Percentiles rank a stretch among this genome's conserved stretches.
These are phyloP conservation scores for Dolomedes plantarius DNA, from an alignment of 2,888 invertebrate species.

Conservation along the genomic window DNA sequence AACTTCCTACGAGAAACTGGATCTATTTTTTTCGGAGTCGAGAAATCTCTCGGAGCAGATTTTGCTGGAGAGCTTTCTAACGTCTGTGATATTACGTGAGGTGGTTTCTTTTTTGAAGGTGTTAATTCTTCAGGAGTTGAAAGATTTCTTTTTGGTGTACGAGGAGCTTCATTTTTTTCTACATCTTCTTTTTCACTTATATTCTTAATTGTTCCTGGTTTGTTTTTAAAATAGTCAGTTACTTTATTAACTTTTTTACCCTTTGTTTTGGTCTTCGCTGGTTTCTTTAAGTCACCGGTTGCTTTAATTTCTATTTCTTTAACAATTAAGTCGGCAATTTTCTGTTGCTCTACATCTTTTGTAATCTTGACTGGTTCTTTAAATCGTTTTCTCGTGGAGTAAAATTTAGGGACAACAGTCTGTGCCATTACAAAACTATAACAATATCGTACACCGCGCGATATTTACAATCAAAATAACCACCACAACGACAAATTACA, in stretches of 20 bases:
- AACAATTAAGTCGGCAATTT: background rate
- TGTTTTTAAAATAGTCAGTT: background rate
- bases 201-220: background rate
- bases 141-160: slow-evolving; percentile 44
- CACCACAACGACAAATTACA: background rate
- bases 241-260: background rate
- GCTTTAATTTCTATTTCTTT: background rate
- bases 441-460: background rate
- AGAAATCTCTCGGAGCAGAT: background rate
- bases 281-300: background rate
- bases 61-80: background rate
- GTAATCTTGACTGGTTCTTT: background rate
- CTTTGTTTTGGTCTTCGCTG: background rate
- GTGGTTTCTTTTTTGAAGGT: slow-evolving; percentile 36
- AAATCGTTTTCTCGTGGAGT: slow-evolving; percentile 24
- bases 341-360: background rate
- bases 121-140: slow-evolving; percentile 17
- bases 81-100: too few relatives aligned
- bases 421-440: slow-evolving; percentile 19
- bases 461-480: background rate
- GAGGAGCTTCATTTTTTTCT: background rate
- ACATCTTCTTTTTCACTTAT: background rate
- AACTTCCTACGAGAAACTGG: slow-evolving; percentile 9
- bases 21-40: background rate
- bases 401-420: slow-evolving; percentile 22